A percentile compares a stretch with the other conserved stretches of the same genome.
Evolutionary conservation across 2,113 vertebrate species (phyloP).

Genomic region (Bolborhynchus lineola): DNA sequence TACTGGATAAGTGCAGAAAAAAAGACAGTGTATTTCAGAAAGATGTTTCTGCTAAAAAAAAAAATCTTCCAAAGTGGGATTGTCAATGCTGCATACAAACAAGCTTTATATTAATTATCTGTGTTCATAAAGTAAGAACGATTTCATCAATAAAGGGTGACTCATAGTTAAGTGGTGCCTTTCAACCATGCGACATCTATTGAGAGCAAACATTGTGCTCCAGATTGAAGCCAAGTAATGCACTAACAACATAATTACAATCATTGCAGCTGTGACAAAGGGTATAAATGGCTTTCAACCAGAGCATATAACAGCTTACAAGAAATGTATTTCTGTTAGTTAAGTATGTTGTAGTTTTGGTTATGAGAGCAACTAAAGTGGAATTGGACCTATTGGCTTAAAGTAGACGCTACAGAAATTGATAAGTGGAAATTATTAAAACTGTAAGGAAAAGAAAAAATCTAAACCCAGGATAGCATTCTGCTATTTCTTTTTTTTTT

Average conservation of each 20-base stretch:
- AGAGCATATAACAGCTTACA: not conserved
- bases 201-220: slow-evolving; percentile 44
- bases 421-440: not conserved
- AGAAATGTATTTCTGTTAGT: slow-evolving; percentile 17
- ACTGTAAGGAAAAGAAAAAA: not conserved
- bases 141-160: slow-evolving; percentile 64
- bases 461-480: not conserved
- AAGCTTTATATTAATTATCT: slow-evolving; percentile 62
- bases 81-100: not conserved
- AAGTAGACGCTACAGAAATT: not conserved
- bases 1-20: not conserved
- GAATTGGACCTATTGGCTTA: not conserved
- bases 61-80: not conserved
- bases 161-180: slow-evolving; percentile 64
- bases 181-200: slow-evolving; percentile 40
- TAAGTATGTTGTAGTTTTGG: not conserved
- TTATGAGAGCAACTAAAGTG: not conserved
- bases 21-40: not conserved
- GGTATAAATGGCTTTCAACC: slow-evolving; percentile 1
- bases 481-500: not conserved
- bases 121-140: slow-evolving; percentile 61
- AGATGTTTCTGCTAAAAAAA: not conserved
- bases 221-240: slow-evolving; percentile 52
- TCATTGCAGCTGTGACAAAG: slow-evolving; percentile 39
- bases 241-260: slow-evolving; percentile 52